These are phyloP conservation scores for Agelastica alni DNA, from an alignment of 2,888 invertebrate species.

Conservation along the genomic window DNA sequence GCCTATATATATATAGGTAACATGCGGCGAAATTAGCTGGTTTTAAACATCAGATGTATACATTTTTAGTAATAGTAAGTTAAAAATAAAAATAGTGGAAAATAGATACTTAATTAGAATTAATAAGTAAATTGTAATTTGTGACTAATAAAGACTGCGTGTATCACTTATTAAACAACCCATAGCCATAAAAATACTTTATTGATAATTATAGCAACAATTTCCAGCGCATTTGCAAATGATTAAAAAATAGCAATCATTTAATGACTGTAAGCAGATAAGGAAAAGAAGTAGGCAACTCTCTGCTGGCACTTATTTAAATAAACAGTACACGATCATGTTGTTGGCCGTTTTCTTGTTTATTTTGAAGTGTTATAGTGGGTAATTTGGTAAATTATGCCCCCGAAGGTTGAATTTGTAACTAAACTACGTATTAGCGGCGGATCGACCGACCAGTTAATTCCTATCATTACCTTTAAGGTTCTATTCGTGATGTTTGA, in stretches of 20 bases:
- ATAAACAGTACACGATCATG: slow-evolving; percentile 58
- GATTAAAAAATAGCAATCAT: slow-evolving; percentile 2
- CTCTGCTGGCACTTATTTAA: slow-evolving; percentile 50
- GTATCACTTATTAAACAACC: too few species aligned
- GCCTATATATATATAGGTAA: too few species aligned
- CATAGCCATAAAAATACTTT: too few species aligned
- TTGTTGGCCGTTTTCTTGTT: slow-evolving; percentile 57
- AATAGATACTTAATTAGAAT: too few species aligned
- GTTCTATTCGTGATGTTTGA: slow-evolving; percentile 61
- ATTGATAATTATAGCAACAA: too few species aligned
- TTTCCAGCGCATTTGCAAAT: background rate
- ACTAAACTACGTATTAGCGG: slow-evolving; percentile 69
- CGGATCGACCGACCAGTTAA: slow-evolving; percentile 65
- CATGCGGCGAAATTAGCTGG: too few species aligned
- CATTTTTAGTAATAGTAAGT: too few species aligned
- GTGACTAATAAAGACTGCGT: too few species aligned
- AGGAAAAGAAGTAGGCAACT: slow-evolving; percentile 17
- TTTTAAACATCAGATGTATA: too few species aligned
- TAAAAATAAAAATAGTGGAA: too few species aligned
- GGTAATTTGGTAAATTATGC: slow-evolving; percentile 63
- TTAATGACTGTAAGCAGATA: slow-evolving; percentile 17
- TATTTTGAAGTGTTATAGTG: slow-evolving; percentile 59
- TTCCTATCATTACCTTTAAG: slow-evolving; percentile 59
- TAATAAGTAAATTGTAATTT: too few species aligned
- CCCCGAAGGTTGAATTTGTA: slow-evolving; percentile 66